These are phyloP conservation scores for Hirtodrosophila duncani DNA, from an alignment of 2,888 invertebrate genomes.

Conservation along the genomic window DNA sequence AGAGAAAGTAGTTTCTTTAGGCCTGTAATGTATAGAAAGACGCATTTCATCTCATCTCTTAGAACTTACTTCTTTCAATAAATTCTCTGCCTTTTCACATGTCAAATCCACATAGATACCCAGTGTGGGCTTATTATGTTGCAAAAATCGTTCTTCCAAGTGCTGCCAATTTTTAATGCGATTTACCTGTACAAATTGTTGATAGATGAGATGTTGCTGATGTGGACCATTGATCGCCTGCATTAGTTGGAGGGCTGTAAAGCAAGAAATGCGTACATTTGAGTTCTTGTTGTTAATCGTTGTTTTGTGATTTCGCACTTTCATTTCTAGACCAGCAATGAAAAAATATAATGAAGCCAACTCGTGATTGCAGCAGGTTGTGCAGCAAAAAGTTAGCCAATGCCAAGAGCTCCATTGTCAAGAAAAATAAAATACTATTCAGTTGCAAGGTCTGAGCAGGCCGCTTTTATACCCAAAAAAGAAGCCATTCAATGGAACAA, in stretches of 20 bases:
- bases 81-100: conserved; percentile 46
- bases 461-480: conserved; percentile 37
- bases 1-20: too few relatives aligned
- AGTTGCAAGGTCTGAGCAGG: neutral
- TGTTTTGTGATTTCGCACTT: conserved; percentile 25
- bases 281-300: too few relatives aligned
- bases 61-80: conserved; percentile 34
- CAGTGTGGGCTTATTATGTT: conserved; percentile 44
- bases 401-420: conserved; percentile 40
- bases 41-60: neutral
- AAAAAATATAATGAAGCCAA: conserved; percentile 51
- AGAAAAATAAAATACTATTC: conserved; percentile 14
- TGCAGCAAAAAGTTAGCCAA: conserved; percentile 62
- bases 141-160: conserved; percentile 44
- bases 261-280: fast-evolving
- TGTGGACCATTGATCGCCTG: conserved; percentile 40
- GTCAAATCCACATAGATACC: conserved; percentile 67
- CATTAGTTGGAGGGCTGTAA: conserved; percentile 30
- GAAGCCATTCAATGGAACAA: conserved; percentile 8
- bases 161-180: conserved; percentile 21
- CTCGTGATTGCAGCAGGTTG: conserved; percentile 50
- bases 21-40: too few relatives aligned
- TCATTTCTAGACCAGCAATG: conserved; percentile 61
- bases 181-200: conserved; percentile 47
- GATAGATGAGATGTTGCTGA: conserved; percentile 37